Percentiles rank a stretch among this genome's conserved stretches.
phyloP scores from a whole-genome alignment of 1,140 invertebrate species.

The Mamestra configurata region DNA sequence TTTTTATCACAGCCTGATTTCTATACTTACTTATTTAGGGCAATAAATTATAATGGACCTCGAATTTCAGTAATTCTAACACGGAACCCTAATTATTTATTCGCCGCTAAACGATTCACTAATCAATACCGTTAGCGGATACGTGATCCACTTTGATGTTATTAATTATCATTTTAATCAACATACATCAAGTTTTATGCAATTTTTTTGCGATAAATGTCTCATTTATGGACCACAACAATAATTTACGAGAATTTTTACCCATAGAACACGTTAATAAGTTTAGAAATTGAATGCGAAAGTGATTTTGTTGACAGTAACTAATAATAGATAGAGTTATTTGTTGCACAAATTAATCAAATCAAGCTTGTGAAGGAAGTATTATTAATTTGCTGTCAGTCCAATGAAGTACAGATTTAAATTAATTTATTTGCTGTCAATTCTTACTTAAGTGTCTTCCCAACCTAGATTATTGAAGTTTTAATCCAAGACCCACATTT shows the following conservation, averaged over 20 bases:
- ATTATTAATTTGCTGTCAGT: neutral
- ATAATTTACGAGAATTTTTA: neutral
- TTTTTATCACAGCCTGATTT: too few relatives aligned
- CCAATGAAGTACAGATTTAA: too few relatives aligned
- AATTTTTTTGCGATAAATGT: constrained; percentile 17
- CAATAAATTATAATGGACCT: neutral
- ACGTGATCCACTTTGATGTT: neutral
- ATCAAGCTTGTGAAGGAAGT: neutral
- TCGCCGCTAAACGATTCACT: neutral
- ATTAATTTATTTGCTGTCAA: too few relatives aligned
- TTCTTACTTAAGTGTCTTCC: too few relatives aligned
- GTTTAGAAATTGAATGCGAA: neutral
- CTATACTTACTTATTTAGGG: too few relatives aligned
- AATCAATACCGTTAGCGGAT: constrained; percentile 2
- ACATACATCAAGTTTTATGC: constrained; percentile 25
- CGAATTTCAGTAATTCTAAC: neutral
- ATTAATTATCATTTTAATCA: constrained; percentile 21
- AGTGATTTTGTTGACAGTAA: neutral
- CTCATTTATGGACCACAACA: neutral
- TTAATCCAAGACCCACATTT: neutral
- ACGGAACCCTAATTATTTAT: neutral
- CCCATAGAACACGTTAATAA: neutral
- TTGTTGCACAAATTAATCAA: constrained; percentile 15
- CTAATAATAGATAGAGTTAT: neutral
- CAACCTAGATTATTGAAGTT: too few relatives aligned